Percentiles rank a stretch among this genome's conserved stretches.
Conservation (phyloP, 2,888 invertebrate genomes). For the Rhagonycha fulva region DNA sequence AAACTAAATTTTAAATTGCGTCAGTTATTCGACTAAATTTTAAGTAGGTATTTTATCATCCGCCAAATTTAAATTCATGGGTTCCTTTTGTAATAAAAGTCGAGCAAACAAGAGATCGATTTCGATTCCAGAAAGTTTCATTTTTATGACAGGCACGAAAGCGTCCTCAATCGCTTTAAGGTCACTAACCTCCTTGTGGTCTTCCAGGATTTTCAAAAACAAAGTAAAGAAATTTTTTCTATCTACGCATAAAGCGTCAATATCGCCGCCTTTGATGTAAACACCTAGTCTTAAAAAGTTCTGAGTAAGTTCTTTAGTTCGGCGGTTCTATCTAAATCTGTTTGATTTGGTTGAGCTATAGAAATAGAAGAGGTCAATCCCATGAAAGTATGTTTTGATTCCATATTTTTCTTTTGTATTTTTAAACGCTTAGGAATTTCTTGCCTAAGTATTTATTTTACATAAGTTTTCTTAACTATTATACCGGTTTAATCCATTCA, state of each 20-base stretch:
- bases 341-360: constrained; percentile 80
- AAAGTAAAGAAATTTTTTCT: constrained; percentile 92
- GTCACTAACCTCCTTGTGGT: constrained; percentile 84
- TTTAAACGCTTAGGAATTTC: no score
- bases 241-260: constrained; percentile 97
- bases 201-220: constrained; percentile 88
- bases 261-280: constrained; percentile 97
- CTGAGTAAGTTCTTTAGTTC: constrained; percentile 79
- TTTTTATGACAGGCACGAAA: constrained; percentile 98
- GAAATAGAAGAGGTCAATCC: constrained; percentile 97
- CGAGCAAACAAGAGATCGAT: constrained; percentile 98
- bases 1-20: constrained; percentile 94
- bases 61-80: constrained; percentile 84
- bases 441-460: not conserved
- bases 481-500: no score
- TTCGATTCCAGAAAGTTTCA: constrained; percentile 98
- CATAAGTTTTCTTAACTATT: no score
- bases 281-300: constrained; percentile 91
- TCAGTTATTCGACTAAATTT: constrained; percentile 98
- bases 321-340: constrained; percentile 74
- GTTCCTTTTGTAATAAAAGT: constrained; percentile 91
- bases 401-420: not conserved
- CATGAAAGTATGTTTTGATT: not conserved
- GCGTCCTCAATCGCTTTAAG: constrained; percentile 94
- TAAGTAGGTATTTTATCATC: constrained; percentile 91